Evolutionary conservation across 2,797 vertebrate genomes (phyloP).

Genomic region (Melanotaenia trifasciata): DNA sequence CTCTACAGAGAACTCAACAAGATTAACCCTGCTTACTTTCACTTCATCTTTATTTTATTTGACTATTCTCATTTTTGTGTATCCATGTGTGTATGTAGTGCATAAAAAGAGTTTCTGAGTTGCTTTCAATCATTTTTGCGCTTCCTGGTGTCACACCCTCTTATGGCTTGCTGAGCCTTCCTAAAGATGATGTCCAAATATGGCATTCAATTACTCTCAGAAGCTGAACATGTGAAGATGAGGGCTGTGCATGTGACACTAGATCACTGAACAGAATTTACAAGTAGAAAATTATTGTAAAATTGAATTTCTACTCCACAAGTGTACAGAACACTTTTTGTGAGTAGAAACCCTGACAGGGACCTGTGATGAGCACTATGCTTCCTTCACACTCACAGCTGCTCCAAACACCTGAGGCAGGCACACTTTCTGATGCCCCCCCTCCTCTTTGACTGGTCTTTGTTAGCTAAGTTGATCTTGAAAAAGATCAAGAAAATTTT

Average conservation of each 20-base stretch:
- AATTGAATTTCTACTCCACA: background rate
- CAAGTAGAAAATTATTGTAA: background rate
- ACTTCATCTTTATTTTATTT: conserved; percentile 47
- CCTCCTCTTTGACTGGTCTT: no score
- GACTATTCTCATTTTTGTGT: conserved; percentile 33
- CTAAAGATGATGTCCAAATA: conserved; percentile 4
- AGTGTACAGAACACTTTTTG: conserved; percentile 5
- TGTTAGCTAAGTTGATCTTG: no score
- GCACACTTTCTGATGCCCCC: no score
- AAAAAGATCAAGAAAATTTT: no score
- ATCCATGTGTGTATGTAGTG: conserved; percentile 5
- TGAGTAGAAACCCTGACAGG: background rate
- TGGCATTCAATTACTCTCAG: background rate
- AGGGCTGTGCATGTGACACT: background rate
- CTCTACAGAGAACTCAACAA: conserved; percentile 42
- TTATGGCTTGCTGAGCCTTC: conserved; percentile 8
- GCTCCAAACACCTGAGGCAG: background rate
- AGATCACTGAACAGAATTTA: conserved; percentile 1
- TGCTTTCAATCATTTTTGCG: conserved; percentile 12
- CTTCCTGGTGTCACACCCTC: conserved; percentile 22
- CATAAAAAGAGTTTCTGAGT: conserved; percentile 8
- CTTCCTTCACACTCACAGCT: background rate
- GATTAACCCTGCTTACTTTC: conserved; percentile 64
- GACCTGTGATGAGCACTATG: background rate
- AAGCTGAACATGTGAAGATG: background rate